phyloP scores from a whole-genome alignment of 2,113 vertebrate genomes.

The Apteryx owenii region DNA sequence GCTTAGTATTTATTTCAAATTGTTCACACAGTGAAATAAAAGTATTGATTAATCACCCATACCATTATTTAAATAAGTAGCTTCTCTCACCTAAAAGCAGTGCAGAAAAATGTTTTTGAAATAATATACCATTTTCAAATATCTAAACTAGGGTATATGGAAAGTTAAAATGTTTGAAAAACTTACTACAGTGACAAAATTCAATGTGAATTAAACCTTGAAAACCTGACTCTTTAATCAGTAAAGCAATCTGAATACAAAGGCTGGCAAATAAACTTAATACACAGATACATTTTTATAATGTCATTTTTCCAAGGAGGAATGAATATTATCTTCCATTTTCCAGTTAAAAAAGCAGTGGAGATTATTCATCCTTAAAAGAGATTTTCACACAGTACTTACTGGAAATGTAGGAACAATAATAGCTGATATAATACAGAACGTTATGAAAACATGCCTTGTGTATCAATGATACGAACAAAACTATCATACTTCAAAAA shows the following conservation, averaged over 20 bases:
- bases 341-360: slow-evolving; percentile 11
- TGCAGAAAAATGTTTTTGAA: background rate
- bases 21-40: background rate
- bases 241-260: background rate
- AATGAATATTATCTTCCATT: slow-evolving; percentile 9
- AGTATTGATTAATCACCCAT: background rate
- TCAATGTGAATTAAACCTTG: background rate
- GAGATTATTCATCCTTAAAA: slow-evolving; percentile 6
- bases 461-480: background rate
- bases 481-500: background rate
- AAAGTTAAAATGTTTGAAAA: background rate
- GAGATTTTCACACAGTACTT: background rate
- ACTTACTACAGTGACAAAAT: background rate
- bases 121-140: background rate
- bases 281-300: background rate
- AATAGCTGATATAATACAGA: background rate
- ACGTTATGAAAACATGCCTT: slow-evolving; percentile 7
- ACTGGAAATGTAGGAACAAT: background rate
- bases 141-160: background rate
- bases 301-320: background rate
- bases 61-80: background rate
- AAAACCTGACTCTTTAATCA: background rate
- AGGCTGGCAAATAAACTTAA: background rate
- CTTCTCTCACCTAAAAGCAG: background rate
- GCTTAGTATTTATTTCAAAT: background rate